phyloP scores from a whole-genome alignment of 2,797 vertebrate species.

The Hydrocynus forskahlii region DNA sequence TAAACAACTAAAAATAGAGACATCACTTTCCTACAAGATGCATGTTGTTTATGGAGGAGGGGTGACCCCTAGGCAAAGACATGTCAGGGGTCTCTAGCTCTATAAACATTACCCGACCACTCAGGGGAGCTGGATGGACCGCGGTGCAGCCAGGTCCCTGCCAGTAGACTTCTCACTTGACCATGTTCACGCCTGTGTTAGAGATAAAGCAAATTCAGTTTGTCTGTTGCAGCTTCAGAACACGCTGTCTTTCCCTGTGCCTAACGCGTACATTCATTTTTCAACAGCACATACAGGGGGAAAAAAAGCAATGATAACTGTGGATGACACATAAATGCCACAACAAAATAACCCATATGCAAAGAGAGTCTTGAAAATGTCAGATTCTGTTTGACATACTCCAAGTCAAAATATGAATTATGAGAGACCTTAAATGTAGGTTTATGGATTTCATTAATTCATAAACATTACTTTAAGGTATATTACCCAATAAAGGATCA shows the following conservation, averaged over 20 bases:
- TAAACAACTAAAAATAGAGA: constrained; percentile 94
- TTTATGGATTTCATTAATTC: constrained; percentile 75
- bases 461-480: constrained; percentile 79
- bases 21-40: constrained; percentile 74
- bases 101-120: constrained; percentile 69
- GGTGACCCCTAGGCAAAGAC: constrained; percentile 66
- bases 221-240: not conserved
- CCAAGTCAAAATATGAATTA: constrained; percentile 75
- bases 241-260: not conserved
- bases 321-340: constrained; percentile 28
- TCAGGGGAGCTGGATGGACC: constrained; percentile 53
- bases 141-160: constrained; percentile 11
- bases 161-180: not conserved
- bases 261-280: constrained; percentile 11
- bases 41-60: constrained; percentile 67
- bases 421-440: constrained; percentile 73
- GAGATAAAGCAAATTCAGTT: not conserved
- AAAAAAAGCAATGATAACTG: not conserved
- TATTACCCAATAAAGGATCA: constrained; percentile 81
- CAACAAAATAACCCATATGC: constrained; percentile 50
- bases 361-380: constrained; percentile 50
- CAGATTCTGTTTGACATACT: constrained; percentile 61
- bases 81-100: constrained; percentile 73
- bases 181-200: not conserved
- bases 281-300: not conserved